Base-by-base conservation (phyloP, 2,797 vertebrate genomes). In the Rhincodon typus region DNA sequence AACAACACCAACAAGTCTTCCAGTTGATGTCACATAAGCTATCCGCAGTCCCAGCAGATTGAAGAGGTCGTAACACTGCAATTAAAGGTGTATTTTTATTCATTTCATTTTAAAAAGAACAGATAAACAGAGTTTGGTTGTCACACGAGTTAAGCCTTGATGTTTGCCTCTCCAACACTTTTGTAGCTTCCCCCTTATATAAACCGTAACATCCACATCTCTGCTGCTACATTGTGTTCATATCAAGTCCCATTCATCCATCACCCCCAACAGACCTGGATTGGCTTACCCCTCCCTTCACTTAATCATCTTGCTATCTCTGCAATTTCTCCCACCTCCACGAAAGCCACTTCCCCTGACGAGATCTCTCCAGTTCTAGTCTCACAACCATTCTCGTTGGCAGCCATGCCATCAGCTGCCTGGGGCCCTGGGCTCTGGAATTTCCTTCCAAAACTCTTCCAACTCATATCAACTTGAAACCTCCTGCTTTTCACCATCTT, bases 61-160 rank as follows among this genome's bases (percentile, higher is more conserved):
- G 84, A 96, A 96, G 91, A 96, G 96, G 67, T 96, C 96, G 0
- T 96, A 96, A 34, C 96, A 96, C 96, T 96, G 96, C 8, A 82
- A 87, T 53, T 15, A 67, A 67, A 93, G n/a, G 34, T 67, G 88
- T 21, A 34, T 0, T 62, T 30, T 30, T 30, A 87, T 53, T 87
- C 42, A 42, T 50, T 86, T 86, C 7, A 42, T 88, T 79, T 79
- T 79, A 17, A 13, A 57, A 88, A 30, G 0, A 53, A 46, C 53
- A 12, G 10, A 50, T 88, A 12, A 15, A 30, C 86, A 42, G 38
- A 42, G 38, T 5, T 38, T 3, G 4, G 0, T 0, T 3, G 25
- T 25, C 27, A 17, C 50, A 0, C 4, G 21, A 10, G 25, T 25
- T 84, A 42, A 84, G 38, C 2, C 19, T 23, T 46, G 38, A 7